A percentile compares a stretch with the other conserved stretches of the same genome.
Conservation (phyloP, 1,140 invertebrate genomes). For the Ceratina calcarata region DNA sequence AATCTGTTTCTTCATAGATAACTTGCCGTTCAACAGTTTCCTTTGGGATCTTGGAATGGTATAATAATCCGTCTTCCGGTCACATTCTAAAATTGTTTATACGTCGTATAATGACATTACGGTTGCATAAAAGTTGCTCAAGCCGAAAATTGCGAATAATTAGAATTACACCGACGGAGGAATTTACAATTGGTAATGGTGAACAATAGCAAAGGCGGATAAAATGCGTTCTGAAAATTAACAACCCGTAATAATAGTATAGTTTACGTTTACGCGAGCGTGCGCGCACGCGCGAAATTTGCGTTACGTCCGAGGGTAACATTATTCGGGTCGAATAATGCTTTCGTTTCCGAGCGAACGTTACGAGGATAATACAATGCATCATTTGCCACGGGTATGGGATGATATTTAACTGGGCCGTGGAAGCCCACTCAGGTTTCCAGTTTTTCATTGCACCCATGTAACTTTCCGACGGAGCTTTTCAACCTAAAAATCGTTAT, state of each 20-base stretch:
- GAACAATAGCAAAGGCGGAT: neutral
- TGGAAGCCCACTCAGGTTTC: neutral
- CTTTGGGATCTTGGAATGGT: no score
- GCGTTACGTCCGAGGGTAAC: slow-evolving; percentile 22
- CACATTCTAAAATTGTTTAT: no score
- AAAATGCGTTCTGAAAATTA: slow-evolving; percentile 30
- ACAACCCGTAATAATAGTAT: slow-evolving; percentile 4
- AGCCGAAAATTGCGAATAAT: neutral
- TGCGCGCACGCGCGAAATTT: neutral
- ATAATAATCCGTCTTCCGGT: no score
- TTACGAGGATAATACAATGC: slow-evolving; percentile 29
- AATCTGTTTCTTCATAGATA: neutral
- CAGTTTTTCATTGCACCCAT: slow-evolving; percentile 10
- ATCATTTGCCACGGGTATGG: slow-evolving; percentile 32
- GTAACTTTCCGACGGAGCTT: neutral
- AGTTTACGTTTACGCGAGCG: slow-evolving; percentile 22
- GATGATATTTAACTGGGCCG: slow-evolving; percentile 7
- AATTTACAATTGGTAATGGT: slow-evolving; percentile 1
- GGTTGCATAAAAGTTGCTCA: no score
- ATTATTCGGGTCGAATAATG: slow-evolving; percentile 35
- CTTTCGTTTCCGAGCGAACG: slow-evolving; percentile 21
- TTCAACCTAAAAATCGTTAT: slow-evolving; percentile 30
- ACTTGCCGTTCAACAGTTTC: neutral
- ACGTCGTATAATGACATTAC: no score
- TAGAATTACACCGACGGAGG: neutral